Conservation (phyloP, 1,140 invertebrate genomes). For the Eueides isabella region DNA sequence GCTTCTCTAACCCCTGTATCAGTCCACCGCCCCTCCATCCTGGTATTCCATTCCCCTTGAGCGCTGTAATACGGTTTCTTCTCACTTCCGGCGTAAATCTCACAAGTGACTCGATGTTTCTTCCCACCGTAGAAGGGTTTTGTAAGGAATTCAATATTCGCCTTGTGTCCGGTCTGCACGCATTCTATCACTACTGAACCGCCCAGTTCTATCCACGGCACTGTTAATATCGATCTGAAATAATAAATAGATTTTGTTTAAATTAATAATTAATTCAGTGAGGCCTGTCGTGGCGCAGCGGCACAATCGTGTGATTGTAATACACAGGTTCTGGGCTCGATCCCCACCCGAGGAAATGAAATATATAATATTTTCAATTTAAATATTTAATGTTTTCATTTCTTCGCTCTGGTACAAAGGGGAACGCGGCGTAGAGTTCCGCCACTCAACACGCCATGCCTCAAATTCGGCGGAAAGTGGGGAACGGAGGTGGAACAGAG, state of each 20-base stretch:
- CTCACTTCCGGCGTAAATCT: constrained; percentile 89
- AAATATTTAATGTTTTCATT: too few relatives aligned
- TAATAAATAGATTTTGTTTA: background rate
- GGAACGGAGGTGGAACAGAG: too few relatives aligned
- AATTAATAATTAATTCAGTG: too few relatives aligned
- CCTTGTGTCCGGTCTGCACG: constrained; percentile 93
- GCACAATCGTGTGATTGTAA: too few relatives aligned
- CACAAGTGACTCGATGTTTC: constrained; percentile 93
- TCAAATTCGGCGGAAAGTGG: too few relatives aligned
- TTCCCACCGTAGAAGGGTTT: constrained; percentile 99
- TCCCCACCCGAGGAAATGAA: too few relatives aligned
- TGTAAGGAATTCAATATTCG: constrained; percentile 95
- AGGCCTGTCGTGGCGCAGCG: too few relatives aligned
- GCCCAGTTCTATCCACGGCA: constrained; percentile 98
- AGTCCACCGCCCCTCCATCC: constrained; percentile 93
- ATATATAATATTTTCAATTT: too few relatives aligned
- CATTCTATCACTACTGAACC: constrained; percentile 94
- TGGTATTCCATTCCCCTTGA: constrained; percentile 97
- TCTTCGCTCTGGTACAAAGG: too few relatives aligned
- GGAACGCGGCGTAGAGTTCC: too few relatives aligned
- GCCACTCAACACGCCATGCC: too few relatives aligned
- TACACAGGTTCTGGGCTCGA: too few relatives aligned
- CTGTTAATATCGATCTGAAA: constrained; percentile 93
- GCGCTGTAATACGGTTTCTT: constrained; percentile 95
- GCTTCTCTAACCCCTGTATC: constrained; percentile 86